A percentile compares a stretch with the other conserved stretches of the same genome.
Evolutionary conservation across 2,113 vertebrate species (phyloP).

Genomic region (Toxostoma redivivum): DNA sequence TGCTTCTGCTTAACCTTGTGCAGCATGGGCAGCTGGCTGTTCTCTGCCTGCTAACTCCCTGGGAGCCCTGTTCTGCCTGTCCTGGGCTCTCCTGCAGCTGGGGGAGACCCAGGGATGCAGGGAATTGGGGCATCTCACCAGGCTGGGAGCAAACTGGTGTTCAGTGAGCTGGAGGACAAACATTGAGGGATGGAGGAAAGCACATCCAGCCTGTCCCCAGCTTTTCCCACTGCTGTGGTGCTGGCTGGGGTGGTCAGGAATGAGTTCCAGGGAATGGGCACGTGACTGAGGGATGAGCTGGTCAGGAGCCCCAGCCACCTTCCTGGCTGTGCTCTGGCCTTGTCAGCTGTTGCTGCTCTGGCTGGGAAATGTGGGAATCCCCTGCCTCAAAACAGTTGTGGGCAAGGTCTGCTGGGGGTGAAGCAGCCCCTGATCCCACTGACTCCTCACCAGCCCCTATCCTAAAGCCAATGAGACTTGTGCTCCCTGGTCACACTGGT

Average conservation of each 20-base stretch:
- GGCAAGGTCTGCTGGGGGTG: neutral
- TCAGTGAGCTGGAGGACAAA: neutral
- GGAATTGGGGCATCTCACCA: neutral
- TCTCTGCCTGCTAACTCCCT: neutral
- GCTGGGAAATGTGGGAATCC: neutral
- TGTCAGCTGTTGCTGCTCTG: neutral
- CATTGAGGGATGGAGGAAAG: neutral
- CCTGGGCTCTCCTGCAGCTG: neutral
- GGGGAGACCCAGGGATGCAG: neutral
- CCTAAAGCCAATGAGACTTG: neutral
- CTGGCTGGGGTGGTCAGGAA: neutral
- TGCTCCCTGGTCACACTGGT: neutral
- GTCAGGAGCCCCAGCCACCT: neutral
- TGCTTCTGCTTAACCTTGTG: slow-evolving; percentile 30
- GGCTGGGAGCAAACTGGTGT: neutral
- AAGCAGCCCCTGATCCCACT: accelerated
- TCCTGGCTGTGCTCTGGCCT: neutral
- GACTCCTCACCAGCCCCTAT: neutral
- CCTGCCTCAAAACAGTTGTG: neutral
- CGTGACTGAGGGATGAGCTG: neutral
- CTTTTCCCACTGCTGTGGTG: neutral
- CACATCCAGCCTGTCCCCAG: accelerated
- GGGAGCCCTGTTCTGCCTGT: neutral
- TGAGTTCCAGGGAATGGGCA: neutral
- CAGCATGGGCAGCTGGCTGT: neutral